Base-by-base conservation (phyloP, 2,888 invertebrate species). In the Athalia cordata region DNA sequence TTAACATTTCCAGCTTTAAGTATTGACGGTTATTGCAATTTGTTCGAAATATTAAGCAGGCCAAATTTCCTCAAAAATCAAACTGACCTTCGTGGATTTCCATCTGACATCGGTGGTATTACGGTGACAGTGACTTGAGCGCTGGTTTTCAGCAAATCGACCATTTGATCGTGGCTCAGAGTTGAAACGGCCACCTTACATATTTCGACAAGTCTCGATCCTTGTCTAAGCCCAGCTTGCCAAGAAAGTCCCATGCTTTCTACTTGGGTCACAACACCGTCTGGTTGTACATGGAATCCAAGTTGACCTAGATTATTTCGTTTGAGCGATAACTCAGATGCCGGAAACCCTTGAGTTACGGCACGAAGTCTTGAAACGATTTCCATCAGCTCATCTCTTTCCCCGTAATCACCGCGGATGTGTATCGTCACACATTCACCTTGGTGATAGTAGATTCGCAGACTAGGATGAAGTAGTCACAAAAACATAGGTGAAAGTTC, bases 241-340 rank as follows among this genome's bases (percentile, higher is more conserved):
- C 94, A 94, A 50, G 96, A 95, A 55, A 92, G 91, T 47, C 93
- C 94, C 88, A 93, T 91, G 84, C 92, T 92, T 88, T 98, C 98
- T n/a, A 98, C 97, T 86, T 97, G 96, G 3, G 98, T 98, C 50
- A 98, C 97, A 45, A 98, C 94, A 3, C 98, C 98, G 90, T 98
- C 98, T 13, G 96, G 96, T 87, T 97, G 97, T 57, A 98, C 97
- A 90, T 96, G 96, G 90, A 96, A 96, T 11, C 97, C 98, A 68
- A 98, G 93, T 88, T 97, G 97, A 11, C 96, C 95, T 84, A 95
- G 93, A 74, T 94, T 93, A 87, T 97, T 97, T 29, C 98, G 92
- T 85, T 95, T 94, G 80, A 97, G 92, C 77, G 95, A 94, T 84
- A 97, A 91, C 90, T 98, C 98, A 83, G 95, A 93, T 8, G 95